These are phyloP conservation scores for Ypsolopha scabrella DNA, from an alignment of 2,888 invertebrate species.

Conservation along the genomic window DNA sequence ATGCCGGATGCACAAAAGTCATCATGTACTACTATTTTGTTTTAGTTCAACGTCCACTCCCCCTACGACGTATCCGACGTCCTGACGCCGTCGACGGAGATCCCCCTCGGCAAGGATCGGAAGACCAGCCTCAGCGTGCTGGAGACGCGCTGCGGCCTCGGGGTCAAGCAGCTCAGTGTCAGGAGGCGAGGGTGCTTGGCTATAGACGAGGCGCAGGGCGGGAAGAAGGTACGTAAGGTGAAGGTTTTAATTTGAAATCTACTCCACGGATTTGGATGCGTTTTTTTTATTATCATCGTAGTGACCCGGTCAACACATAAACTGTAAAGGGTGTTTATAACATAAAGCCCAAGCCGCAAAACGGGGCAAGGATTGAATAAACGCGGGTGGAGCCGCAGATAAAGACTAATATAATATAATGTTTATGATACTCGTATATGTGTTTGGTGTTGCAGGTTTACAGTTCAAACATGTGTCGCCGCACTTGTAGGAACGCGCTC, in stretches of 20 bases:
- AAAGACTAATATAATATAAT: no score
- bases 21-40: no score
- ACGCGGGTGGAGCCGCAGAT: background rate
- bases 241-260: no score
- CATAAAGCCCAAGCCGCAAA: background rate
- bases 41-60: slow-evolving; percentile 71
- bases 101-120: slow-evolving; percentile 32
- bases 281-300: no score
- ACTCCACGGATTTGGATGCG: no score
- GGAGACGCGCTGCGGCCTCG: slow-evolving; percentile 58
- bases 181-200: slow-evolving; percentile 64
- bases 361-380: background rate
- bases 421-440: no score
- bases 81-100: slow-evolving; percentile 28
- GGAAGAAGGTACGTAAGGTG: slow-evolving; percentile 13
- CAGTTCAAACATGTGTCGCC: slow-evolving; percentile 68
- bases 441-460: slow-evolving; percentile 46
- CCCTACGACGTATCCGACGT: slow-evolving; percentile 69
- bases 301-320: no score
- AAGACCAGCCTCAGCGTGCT: slow-evolving; percentile 38
- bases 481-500: slow-evolving; percentile 63
- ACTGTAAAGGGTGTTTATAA: background rate
- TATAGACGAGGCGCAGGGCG: slow-evolving; percentile 51
- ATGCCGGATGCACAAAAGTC: no score
- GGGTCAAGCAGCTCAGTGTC: slow-evolving; percentile 50